phyloP scores from a whole-genome alignment of 2,113 vertebrate genomes.

The Ondatra zibethicus region DNA sequence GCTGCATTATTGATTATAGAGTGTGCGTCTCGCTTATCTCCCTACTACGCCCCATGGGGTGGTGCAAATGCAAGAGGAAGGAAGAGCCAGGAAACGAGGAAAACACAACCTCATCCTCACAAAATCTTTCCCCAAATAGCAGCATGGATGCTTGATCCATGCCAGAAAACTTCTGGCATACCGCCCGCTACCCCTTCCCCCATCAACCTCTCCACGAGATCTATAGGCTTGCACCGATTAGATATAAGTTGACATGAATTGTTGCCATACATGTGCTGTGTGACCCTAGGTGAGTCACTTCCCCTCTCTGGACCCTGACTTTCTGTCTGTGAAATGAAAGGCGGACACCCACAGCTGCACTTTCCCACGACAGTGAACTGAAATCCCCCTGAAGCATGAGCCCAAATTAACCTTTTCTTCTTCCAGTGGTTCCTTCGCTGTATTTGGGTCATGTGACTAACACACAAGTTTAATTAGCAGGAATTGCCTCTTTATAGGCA shows the following conservation, averaged over 20 bases:
- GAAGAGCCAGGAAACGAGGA: constrained; percentile 80
- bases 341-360: not conserved
- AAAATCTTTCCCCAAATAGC: constrained; percentile 72
- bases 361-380: not conserved
- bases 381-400: not conserved
- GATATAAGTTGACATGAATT: not conserved
- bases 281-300: constrained; percentile 61
- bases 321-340: constrained; percentile 1
- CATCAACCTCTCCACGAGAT: not conserved
- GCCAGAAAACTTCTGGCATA: constrained; percentile 70
- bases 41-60: constrained; percentile 66
- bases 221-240: not conserved
- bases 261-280: not conserved
- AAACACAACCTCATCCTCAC: constrained; percentile 76
- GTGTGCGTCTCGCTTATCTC: constrained; percentile 68
- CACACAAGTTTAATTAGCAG: not conserved
- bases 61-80: constrained; percentile 66
- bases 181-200: not conserved
- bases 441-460: not conserved
- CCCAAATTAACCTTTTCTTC: not conserved
- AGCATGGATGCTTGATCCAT: constrained; percentile 54
- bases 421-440: not conserved
- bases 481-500: not conserved
- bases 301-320: constrained; percentile 14
- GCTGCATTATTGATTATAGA: constrained; percentile 76